phyloP scores from a whole-genome alignment of 2,888 invertebrate species.

The Ypsolopha scabrella region DNA sequence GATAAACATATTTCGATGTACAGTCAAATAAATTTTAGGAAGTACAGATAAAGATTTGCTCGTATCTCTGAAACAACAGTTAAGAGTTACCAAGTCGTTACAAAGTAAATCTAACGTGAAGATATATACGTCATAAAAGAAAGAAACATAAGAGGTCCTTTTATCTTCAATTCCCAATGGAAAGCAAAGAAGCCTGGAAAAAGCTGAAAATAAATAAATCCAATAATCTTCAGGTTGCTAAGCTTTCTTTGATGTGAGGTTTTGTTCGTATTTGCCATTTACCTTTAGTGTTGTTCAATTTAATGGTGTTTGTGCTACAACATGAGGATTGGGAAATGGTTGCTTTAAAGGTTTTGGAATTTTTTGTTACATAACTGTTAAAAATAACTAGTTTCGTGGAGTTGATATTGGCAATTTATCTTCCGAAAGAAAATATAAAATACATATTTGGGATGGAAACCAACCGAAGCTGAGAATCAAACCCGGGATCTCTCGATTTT shows the following conservation, averaged over 20 bases:
- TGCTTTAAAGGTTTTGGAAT: no score
- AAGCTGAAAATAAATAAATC: conserved; percentile 24
- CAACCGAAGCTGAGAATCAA: no score
- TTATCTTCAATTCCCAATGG: conserved; percentile 21
- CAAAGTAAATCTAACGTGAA: conserved; percentile 15
- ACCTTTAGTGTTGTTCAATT: conserved; percentile 15
- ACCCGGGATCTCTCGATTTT: no score
- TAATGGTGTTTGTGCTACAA: not conserved
- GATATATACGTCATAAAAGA: conserved; percentile 14
- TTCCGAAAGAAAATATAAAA: not conserved
- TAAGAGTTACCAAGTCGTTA: not conserved
- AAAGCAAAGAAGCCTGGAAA: conserved; percentile 1
- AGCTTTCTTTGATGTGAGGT: conserved; percentile 28
- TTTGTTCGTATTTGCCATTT: conserved; percentile 18
- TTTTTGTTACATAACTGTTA: no score
- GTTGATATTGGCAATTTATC: not conserved
- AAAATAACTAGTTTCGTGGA: not conserved
- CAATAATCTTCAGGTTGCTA: conserved; percentile 26
- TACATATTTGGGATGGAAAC: not conserved
- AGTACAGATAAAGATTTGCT: no score
- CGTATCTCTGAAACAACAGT: conserved; percentile 2
- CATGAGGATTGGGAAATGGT: no score
- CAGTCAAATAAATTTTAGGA: no score
- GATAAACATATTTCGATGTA: not conserved
- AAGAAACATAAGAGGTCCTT: conserved; percentile 19